A percentile compares a stretch with the other conserved stretches of the same genome.
phyloP scores from a whole-genome alignment of 1,140 invertebrate genomes.

The Eupristina koningsbergeri region DNA sequence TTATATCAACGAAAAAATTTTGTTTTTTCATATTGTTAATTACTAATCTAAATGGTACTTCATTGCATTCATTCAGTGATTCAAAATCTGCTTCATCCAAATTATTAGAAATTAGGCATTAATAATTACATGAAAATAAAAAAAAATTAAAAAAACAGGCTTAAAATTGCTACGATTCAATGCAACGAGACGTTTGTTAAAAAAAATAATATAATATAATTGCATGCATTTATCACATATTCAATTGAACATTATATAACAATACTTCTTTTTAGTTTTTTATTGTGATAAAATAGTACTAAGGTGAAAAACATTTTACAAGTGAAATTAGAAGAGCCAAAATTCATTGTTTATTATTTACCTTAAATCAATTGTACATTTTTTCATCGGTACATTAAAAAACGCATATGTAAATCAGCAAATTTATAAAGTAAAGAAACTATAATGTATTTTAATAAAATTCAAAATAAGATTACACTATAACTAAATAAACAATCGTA shows the following conservation, averaged over 20 bases:
- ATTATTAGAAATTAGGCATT: too few relatives aligned
- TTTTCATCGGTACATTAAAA: background rate
- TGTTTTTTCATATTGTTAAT: too few relatives aligned
- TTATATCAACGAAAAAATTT: too few relatives aligned
- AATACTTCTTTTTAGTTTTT: background rate
- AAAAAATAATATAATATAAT: background rate
- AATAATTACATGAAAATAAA: background rate
- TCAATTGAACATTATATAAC: background rate
- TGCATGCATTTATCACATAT: background rate
- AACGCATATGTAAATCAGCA: background rate
- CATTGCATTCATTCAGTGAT: background rate
- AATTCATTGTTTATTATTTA: background rate
- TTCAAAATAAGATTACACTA: background rate
- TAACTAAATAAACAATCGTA: background rate
- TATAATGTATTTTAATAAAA: background rate
- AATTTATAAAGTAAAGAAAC: background rate
- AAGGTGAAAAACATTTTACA: background rate
- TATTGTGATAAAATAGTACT: background rate
- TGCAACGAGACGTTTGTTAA: background rate
- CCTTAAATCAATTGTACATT: background rate
- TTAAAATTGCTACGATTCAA: background rate
- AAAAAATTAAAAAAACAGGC: background rate
- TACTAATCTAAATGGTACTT: too few relatives aligned
- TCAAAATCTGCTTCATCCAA: background rate
- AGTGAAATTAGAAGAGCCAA: background rate